A percentile compares a stretch with the other conserved stretches of the same genome.
Evolutionary conservation across 35 echinoderm and acorn worm species (phyloP).

Genomic region (Strongylocentrotus purpuratus): DNA sequence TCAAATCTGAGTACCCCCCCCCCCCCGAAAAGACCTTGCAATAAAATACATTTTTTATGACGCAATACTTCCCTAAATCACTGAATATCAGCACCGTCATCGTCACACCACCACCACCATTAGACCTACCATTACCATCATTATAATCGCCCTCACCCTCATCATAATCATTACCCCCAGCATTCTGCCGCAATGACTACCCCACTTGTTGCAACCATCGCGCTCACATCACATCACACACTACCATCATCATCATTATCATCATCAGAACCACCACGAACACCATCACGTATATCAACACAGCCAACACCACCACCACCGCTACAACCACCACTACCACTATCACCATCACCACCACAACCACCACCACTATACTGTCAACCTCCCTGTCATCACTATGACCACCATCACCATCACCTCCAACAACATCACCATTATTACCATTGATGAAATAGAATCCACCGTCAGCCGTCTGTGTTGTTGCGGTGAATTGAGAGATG

Average conservation of each 20-base stretch:
- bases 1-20: no score
- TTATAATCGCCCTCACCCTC: neutral
- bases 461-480: conserved; percentile 25
- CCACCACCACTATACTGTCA: neutral
- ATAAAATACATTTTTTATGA: no score
- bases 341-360: neutral
- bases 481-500: conserved; percentile 26
- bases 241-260: neutral
- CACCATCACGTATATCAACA: neutral
- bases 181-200: no score
- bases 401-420: neutral
- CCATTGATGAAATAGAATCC: conserved; percentile 36
- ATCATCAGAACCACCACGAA: neutral
- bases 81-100: no score
- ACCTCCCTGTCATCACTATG: neutral
- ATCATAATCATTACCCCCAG: neutral
- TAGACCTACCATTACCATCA: neutral
- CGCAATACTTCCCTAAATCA: no score
- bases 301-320: neutral
- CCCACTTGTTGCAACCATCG: no score
- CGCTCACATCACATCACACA: no score
- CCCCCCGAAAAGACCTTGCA: no score
- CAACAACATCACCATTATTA: neutral
- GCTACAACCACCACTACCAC: neutral
- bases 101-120: neutral